These are phyloP conservation scores for Hycleus phaleratus DNA, from an alignment of 1,140 invertebrate genomes.

Conservation along the genomic window DNA sequence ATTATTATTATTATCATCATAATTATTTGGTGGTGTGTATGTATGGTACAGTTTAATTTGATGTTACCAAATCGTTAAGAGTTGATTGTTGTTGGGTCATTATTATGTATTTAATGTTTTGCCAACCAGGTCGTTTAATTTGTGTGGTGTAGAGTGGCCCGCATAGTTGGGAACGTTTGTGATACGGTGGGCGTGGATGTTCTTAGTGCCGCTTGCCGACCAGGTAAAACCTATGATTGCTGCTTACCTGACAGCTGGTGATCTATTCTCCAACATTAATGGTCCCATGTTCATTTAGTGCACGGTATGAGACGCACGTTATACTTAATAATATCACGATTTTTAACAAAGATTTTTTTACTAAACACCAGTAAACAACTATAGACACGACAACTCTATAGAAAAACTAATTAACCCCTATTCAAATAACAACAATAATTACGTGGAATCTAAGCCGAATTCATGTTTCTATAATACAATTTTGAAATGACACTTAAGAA, in stretches of 20 bases:
- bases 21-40: not conserved
- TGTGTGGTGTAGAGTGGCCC: slow-evolving; percentile 18
- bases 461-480: too few species aligned
- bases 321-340: slow-evolving; percentile 10
- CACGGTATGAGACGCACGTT: slow-evolving; percentile 20
- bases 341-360: slow-evolving; percentile 4
- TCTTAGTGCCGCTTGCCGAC: slow-evolving; percentile 32
- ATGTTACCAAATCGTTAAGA: slow-evolving; percentile 10
- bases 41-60: not conserved
- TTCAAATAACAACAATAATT: not conserved
- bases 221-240: slow-evolving; percentile 29
- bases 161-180: slow-evolving; percentile 24
- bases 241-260: slow-evolving; percentile 32
- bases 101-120: slow-evolving; percentile 18
- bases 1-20: too few species aligned
- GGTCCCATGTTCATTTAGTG: slow-evolving; percentile 29
- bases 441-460: not conserved
- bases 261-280: slow-evolving; percentile 34
- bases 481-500: too few species aligned
- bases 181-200: slow-evolving; percentile 29
- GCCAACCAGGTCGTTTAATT: slow-evolving; percentile 14
- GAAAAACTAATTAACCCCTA: not conserved
- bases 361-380: slow-evolving; percentile 1
- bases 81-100: slow-evolving; percentile 12
- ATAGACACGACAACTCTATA: not conserved